Evolutionary conservation across 2,888 invertebrate genomes (phyloP).

Genomic region (Agonopterix subpropinquella): DNA sequence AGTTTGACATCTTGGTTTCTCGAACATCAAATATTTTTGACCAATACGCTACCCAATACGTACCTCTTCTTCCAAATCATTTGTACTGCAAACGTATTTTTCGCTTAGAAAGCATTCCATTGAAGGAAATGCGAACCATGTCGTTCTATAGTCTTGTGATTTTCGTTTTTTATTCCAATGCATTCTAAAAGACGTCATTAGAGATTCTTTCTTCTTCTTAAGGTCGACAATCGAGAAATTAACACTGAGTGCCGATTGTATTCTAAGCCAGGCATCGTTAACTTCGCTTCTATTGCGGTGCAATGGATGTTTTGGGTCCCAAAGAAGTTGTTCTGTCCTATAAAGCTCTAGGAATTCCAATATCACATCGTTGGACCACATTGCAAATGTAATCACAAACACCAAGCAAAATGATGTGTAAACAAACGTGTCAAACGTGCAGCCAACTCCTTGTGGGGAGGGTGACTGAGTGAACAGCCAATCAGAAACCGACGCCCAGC

Average conservation of each 20-base stretch:
- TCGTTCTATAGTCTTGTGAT: slow-evolving; percentile 36
- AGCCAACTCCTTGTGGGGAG: slow-evolving; percentile 17
- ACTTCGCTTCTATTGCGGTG: slow-evolving; percentile 54
- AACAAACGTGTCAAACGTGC: slow-evolving; percentile 15
- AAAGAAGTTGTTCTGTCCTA: slow-evolving; percentile 48
- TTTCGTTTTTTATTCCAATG: slow-evolving; percentile 47
- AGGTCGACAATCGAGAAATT: slow-evolving; percentile 44
- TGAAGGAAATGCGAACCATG: slow-evolving; percentile 60
- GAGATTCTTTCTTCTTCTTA: slow-evolving; percentile 64
- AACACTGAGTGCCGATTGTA: slow-evolving; percentile 43
- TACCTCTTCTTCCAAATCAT: slow-evolving; percentile 50
- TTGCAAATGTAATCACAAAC: neutral
- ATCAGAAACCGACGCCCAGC: slow-evolving; percentile 34
- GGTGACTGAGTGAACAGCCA: slow-evolving; percentile 31
- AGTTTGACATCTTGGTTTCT: too few species aligned
- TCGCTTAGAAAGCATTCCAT: slow-evolving; percentile 63
- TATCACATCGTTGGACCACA: slow-evolving; percentile 43
- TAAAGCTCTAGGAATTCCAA: slow-evolving; percentile 60
- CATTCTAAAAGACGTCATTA: slow-evolving; percentile 62
- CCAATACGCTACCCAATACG: too few species aligned
- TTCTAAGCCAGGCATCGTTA: slow-evolving; percentile 55
- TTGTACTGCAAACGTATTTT: slow-evolving; percentile 52
- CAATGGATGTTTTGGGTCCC: slow-evolving; percentile 56
- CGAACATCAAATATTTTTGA: too few species aligned
- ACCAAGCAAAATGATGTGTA: neutral